Base-by-base conservation (phyloP, 1,140 invertebrate genomes). In the Bemisia tabaci region DNA sequence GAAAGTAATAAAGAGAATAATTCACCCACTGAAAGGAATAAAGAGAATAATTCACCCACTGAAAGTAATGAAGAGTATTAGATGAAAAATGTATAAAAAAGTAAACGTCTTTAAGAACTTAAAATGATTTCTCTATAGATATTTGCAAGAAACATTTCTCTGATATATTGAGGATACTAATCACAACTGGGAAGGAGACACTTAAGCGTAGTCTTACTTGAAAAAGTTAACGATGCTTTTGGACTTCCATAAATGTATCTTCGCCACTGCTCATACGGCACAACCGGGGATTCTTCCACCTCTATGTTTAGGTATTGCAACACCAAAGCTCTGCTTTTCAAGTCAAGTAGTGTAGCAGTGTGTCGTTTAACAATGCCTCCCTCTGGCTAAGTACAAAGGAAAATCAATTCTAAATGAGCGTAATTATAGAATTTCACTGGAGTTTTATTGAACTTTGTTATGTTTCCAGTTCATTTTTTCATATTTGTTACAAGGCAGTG, bases 281-380 rank as follows among this genome's bases (percentile, higher is more conserved):
- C 79, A 12, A 81, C 76, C 27, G 83, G 84, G 58, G 79, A 76
- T 74, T 85, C 82, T 58, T 84, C 82, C 2, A 84, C 77, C 21
- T 78, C 77, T 23, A 87, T 81, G 69, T 85, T 79, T 59, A 85
- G 73, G 70, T 83, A 83, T 23, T 80, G 77, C 2, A 84, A 75
- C 0, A 81, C 75, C 22, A 80, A 77, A 22, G 81, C 80, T 69
- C 81, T 77, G 65, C 77, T 82, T 70, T 82, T 82, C 69, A 86
- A 73, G 70, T 85, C 84, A 12, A 86, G 73, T 22, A 85, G 72
- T 59, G 82, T 73, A 0, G 84, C 82, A 0, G 83, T 85, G 72
- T 87, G 84, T 64, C 79, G 79, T 68, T 79, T 79, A 64, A 85
- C 80, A 59, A 77, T 73, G 21, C 80, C 81, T 58, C 85, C 85